A percentile compares a stretch with the other conserved stretches of the same genome.
These are phyloP conservation scores for Aethes cnicana DNA, from an alignment of 2,888 invertebrate genomes.

Conservation along the genomic window DNA sequence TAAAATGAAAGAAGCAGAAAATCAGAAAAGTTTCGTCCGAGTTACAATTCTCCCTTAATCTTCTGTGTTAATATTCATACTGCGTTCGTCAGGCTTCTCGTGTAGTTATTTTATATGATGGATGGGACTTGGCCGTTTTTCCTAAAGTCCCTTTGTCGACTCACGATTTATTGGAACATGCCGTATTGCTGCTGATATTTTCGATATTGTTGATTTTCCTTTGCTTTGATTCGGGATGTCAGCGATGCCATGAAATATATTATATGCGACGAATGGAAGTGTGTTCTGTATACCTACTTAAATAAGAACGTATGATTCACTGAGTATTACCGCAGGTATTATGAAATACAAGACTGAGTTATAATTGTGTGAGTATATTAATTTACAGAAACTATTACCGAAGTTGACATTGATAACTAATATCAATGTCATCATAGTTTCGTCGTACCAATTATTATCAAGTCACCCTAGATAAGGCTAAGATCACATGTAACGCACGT, in stretches of 20 bases:
- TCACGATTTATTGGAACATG: constrained; percentile 23
- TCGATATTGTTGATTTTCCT: constrained; percentile 13
- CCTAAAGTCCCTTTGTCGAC: constrained; percentile 10
- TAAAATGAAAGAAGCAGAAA: background rate
- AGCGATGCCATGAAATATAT: background rate
- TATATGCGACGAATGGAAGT: background rate
- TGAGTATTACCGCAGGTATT: no score
- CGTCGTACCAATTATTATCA: no score
- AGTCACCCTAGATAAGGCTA: no score
- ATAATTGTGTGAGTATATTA: no score
- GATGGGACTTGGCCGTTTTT: constrained; percentile 18
- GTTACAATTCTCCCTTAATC: constrained; percentile 5
- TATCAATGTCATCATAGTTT: no score
- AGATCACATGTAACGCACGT: no score
- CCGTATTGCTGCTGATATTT: constrained; percentile 18
- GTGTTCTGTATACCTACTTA: no score
- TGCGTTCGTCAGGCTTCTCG: constrained; percentile 16
- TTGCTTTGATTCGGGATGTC: constrained; percentile 1
- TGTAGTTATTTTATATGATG: constrained; percentile 25
- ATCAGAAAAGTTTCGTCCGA: background rate
- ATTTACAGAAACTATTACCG: no score
- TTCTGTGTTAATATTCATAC: constrained; percentile 25
- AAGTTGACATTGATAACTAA: no score
- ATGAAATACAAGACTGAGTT: no score
- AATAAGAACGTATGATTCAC: background rate